A percentile compares a stretch with the other conserved stretches of the same genome.
phyloP scores from a whole-genome alignment of 1,140 invertebrate species.

The Penaeus japonicus region DNA sequence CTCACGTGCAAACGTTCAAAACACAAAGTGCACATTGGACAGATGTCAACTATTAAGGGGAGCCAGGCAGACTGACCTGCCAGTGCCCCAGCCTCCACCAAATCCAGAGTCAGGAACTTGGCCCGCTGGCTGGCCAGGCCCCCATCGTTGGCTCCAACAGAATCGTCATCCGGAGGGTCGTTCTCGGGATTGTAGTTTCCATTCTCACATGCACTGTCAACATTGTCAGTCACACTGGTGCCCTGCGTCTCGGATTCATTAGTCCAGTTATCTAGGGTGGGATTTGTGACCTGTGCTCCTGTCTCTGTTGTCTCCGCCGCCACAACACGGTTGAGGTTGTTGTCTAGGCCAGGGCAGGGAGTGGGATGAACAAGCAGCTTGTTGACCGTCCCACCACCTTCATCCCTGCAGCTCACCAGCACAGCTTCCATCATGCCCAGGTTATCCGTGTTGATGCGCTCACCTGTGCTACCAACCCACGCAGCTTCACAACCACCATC shows the following conservation, averaged over 20 bases:
- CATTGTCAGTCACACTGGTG: slow-evolving; percentile 11
- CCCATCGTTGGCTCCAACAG: slow-evolving; percentile 28
- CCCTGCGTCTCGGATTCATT: not conserved
- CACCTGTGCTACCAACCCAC: slow-evolving; percentile 11
- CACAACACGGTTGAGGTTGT: slow-evolving; percentile 48
- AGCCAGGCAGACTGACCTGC: slow-evolving; percentile 53
- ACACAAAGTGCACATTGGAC: not conserved
- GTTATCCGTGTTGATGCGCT: slow-evolving; percentile 11
- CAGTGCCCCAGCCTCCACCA: slow-evolving; percentile 54
- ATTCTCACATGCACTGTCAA: slow-evolving; percentile 24
- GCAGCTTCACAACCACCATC: not conserved
- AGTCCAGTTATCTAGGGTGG: slow-evolving; percentile 10
- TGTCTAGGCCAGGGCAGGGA: not conserved
- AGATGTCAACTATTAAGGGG: too few species aligned
- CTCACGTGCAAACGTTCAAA: not conserved
- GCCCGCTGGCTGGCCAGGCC: slow-evolving; percentile 51
- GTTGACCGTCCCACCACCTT: slow-evolving; percentile 35
- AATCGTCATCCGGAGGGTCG: not conserved
- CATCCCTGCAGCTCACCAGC: slow-evolving; percentile 33
- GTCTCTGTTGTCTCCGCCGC: not conserved
- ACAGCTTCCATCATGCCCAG: slow-evolving; percentile 39
- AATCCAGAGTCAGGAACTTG: slow-evolving; percentile 59
- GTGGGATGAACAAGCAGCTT: slow-evolving; percentile 28
- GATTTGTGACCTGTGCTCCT: not conserved
- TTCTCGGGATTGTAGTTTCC: slow-evolving; percentile 23